Base-by-base conservation (phyloP, 2,113 vertebrate species). In the Ammospiza caudacuta region DNA sequence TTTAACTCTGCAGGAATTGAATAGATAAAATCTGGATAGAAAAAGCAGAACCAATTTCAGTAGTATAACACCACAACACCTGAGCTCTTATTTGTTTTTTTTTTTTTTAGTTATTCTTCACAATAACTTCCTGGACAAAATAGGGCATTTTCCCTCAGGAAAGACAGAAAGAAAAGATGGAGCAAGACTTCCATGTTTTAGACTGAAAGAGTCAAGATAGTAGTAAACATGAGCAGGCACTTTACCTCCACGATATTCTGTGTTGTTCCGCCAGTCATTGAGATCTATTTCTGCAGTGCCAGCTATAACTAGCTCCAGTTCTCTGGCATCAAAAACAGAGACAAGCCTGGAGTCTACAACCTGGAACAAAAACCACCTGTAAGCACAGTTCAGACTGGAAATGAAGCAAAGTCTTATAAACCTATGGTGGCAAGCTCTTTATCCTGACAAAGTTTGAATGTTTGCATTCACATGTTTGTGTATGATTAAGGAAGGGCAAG, bases 281-380 rank as follows among this genome's bases (percentile, higher is more conserved):
- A 99, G 98, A 96, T 99, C 99, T 15, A 99, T 99, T 98, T 99
- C 99, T 10, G 99, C 99, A 3, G 99, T 99, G 31, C 99, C 99
- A 13, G 99, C 99, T 27, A 99, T 99, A 67, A 99, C 99, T 97
- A 99, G 97, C 97, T 99, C 99, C 97, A 99, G 97, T 89, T 99
- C 99, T 83, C 99, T 98, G 35, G 99, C 99, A 91, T 99, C 99
- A 29, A 99, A 99, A 92, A 99, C 99, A 0, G 99, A 99, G 91
- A 99, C 99, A 35, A 99, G 98, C 93, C 99, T 98, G 15, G 99
- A 99, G 96, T 99, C 99, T 23, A 99, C 99, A 62, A 99, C 99
- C 99, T 99, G 96, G 41, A 98, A 97, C 22, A 94, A 55, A 97
- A 90, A 85, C 0, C 39, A 85, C 46, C 54, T 44, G 51, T 97